Evolutionary conservation across 1,140 invertebrate species (phyloP), one percentile per base, ranked within the genome.

Genomic region (Drosophila varians): DNA sequence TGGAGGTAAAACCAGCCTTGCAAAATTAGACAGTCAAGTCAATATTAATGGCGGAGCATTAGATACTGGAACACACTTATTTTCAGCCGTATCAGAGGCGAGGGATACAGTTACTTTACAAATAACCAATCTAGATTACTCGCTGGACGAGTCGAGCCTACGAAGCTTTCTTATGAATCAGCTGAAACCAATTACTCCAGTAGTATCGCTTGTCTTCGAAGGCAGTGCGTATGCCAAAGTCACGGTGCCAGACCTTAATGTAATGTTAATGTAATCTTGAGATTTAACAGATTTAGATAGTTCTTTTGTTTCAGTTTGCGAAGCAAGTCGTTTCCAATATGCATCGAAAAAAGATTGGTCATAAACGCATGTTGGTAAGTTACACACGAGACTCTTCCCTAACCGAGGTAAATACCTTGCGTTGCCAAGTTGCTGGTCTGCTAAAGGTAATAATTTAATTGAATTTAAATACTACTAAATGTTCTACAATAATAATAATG

Each of bases 291-390:
- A 1, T 25, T 21, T 40, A 11, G n/a, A 51, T 40, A 11, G n/a
- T 38, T 0, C 6, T 38, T 2, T 1, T 0, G 42, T 51, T 55
- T 49, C 2, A 91, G 82, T 90, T 89, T 71, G 96, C 96, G 9
- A 95, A 97, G 75, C 95, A 94, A 84, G 95, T 96, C 7, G 97
- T 97, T 53, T 96, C 96, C 3, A 95, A 96, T 82, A 92, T 97
- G 26, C 96, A 97, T 79, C 93, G 96, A 19, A 94, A 94, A 60
- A 96, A 96, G 92, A 93, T 97, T 74, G 96, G 96, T 7, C 95
- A 95, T 73, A 97, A 96, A 77, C 92, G 96, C 49, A 96, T 97
- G 61, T 91, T 95, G 46, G 96, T 97, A 51, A 94, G 96, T 1
- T 94, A 96, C 80, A 93, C 93, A 25, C 94, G 94, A 66, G 90